phyloP scores from a whole-genome alignment of 2,797 vertebrate genomes.

The Masticophis lateralis region DNA sequence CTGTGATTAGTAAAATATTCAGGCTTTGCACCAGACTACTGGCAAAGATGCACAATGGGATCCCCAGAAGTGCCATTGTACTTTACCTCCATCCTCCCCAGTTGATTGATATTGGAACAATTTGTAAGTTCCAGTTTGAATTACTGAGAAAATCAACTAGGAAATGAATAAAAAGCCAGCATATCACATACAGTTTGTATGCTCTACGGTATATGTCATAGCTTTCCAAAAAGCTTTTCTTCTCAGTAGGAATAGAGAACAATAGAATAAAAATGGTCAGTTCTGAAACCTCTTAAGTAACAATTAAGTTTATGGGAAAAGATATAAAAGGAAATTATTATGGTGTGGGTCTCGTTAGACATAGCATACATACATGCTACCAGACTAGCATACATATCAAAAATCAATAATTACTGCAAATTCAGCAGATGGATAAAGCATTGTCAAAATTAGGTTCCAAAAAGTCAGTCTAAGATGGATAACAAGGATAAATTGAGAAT shows the following conservation, averaged over 20 bases:
- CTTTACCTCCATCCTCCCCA: not conserved
- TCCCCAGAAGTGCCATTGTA: not conserved
- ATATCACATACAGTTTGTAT: not conserved
- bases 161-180: not conserved
- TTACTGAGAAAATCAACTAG: not conserved
- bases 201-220: not conserved
- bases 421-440: not conserved
- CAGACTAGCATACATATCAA: not conserved
- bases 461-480: not conserved
- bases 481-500: not conserved
- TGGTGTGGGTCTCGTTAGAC: too few species aligned
- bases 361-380: not conserved
- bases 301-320: not conserved
- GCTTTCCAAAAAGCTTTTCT: not conserved
- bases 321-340: not conserved
- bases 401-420: not conserved
- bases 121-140: not conserved
- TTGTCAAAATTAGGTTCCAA: not conserved
- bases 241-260: not conserved
- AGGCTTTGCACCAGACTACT: not conserved
- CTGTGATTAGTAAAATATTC: not conserved
- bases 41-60: not conserved
- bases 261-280: not conserved
- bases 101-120: not conserved
- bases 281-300: not conserved